phyloP scores from a whole-genome alignment of 2,888 invertebrate genomes.

The Andrena dorsata region DNA sequence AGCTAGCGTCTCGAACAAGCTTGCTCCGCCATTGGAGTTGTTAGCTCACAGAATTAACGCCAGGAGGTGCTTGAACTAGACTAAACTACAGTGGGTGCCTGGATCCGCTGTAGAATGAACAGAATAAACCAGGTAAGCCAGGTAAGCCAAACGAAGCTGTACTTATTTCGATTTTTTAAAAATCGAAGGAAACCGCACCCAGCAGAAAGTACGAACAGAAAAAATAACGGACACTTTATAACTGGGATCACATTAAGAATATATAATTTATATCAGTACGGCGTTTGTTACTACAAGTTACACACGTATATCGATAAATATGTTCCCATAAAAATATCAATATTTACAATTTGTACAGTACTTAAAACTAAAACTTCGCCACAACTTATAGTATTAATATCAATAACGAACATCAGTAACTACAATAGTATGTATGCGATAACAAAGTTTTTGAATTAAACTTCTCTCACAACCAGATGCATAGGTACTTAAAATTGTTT shows the following conservation, averaged over 20 bases:
- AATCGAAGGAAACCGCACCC: not conserved
- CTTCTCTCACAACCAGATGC: not conserved
- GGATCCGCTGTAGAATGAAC: too few species aligned
- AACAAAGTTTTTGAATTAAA: not conserved
- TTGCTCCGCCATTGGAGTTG: slow-evolving; percentile 45
- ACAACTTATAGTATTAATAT: not conserved
- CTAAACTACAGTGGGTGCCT: too few species aligned
- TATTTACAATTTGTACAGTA: slow-evolving; percentile 38
- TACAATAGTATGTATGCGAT: not conserved
- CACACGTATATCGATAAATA: slow-evolving; percentile 11
- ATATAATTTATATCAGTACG: not conserved
- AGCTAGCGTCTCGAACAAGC: slow-evolving; percentile 41
- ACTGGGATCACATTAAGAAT: not conserved
- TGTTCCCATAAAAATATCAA: slow-evolving; percentile 28
- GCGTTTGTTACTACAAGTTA: slow-evolving; percentile 2
- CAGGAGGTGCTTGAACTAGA: not conserved
- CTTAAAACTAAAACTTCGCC: not conserved
- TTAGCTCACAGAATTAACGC: slow-evolving; percentile 10
- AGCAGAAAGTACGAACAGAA: not conserved
- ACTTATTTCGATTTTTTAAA: slow-evolving; percentile 12
- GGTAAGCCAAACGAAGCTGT: not conserved
- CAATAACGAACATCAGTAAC: not conserved
- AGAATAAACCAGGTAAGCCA: too few species aligned
- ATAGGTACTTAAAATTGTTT: not conserved
- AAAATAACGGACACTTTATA: not conserved